phyloP scores from a whole-genome alignment of 2,113 vertebrate genomes.

The Pyxicephalus adspersus region DNA sequence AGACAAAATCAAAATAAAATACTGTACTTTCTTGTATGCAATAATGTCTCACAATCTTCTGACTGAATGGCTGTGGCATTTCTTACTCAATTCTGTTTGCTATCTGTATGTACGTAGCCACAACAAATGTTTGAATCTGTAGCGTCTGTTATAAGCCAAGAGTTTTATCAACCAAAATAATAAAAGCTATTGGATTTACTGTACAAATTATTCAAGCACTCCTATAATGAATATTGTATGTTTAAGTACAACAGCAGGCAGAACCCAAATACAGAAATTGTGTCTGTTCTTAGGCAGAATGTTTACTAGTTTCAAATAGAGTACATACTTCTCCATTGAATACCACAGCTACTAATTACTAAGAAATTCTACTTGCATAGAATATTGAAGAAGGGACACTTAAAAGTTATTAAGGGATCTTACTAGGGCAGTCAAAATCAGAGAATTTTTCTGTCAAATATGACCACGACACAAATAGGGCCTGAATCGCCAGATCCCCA shows the following conservation, averaged over 20 bases:
- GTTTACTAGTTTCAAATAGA: too few relatives aligned
- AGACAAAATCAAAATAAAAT: conserved; percentile 43
- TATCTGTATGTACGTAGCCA: conserved; percentile 9
- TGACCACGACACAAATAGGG: too few relatives aligned
- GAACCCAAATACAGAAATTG: too few relatives aligned
- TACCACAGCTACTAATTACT: too few relatives aligned
- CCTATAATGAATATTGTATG: neutral
- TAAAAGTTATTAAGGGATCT: too few relatives aligned
- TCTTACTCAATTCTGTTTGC: conserved; percentile 26
- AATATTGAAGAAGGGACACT: too few relatives aligned
- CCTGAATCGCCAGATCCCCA: too few relatives aligned
- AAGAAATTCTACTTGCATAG: too few relatives aligned
- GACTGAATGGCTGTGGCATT: conserved; percentile 27
- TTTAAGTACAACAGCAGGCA: neutral
- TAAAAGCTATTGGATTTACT: conserved; percentile 37
- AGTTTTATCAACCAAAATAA: conserved; percentile 42
- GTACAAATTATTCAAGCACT: conserved; percentile 4
- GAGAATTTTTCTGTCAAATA: too few relatives aligned
- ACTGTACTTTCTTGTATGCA: conserved; percentile 33
- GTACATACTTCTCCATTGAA: too few relatives aligned
- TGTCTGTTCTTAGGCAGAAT: too few relatives aligned
- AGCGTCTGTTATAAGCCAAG: conserved; percentile 48
- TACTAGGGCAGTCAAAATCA: too few relatives aligned
- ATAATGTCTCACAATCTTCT: conserved; percentile 24
- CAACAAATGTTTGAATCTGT: conserved; percentile 13